These are phyloP conservation scores for Poecilobothrus nobilitatus DNA, from an alignment of 2,888 invertebrate species.

Conservation along the genomic window DNA sequence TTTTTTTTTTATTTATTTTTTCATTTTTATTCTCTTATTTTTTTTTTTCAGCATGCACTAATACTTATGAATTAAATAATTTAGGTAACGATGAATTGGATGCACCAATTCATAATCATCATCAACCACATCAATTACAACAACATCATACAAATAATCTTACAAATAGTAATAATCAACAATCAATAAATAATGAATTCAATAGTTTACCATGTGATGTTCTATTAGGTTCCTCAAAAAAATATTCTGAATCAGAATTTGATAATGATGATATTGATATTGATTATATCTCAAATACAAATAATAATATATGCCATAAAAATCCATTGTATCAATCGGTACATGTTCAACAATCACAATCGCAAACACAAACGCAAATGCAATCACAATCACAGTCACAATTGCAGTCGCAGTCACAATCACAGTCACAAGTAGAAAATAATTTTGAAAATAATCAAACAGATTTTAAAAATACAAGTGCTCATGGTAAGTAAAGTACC, in stretches of 20 bases:
- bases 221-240: conserved; percentile 23
- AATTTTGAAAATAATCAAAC: conserved; percentile 33
- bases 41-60: conserved; percentile 44
- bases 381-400: conserved; percentile 30
- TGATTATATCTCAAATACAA: conserved; percentile 19
- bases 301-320: conserved; percentile 56
- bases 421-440: conserved; percentile 30
- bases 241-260: background rate
- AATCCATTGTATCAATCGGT: conserved; percentile 70
- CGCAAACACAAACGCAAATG: conserved; percentile 22
- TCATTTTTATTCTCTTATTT: background rate
- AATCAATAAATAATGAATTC: conserved; percentile 34
- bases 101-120: conserved; percentile 44
- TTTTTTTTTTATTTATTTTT: too few relatives aligned
- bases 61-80: conserved; percentile 58
- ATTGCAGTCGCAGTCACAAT: conserved; percentile 22
- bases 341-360: conserved; percentile 47
- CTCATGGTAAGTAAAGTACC: conserved; percentile 17
- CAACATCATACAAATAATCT: conserved; percentile 4
- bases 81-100: conserved; percentile 57
- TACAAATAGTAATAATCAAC: conserved; percentile 18
- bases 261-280: background rate
- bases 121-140: background rate
- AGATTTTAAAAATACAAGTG: conserved; percentile 31
- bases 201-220: conserved; percentile 45